Evolutionary conservation across 2,113 vertebrate genomes (phyloP).

Genomic region (Vimba vimba): DNA sequence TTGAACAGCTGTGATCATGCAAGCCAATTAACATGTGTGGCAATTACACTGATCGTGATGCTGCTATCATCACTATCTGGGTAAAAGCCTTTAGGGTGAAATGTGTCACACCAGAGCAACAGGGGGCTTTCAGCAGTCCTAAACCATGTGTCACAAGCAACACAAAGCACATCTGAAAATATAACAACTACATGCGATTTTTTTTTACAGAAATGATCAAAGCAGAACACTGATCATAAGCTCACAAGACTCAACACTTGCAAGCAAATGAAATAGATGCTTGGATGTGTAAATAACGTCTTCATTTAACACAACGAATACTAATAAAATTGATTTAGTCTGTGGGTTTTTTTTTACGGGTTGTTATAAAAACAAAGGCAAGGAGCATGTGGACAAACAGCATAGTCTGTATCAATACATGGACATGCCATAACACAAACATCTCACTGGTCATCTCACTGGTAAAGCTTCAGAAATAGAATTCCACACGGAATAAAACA

Average conservation of each 20-base stretch:
- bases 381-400: background rate
- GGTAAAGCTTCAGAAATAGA: background rate
- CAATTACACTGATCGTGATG: conserved; percentile 6
- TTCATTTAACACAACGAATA: background rate
- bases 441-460: conserved; percentile 8
- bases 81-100: conserved; percentile 20
- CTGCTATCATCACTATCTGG: conserved; percentile 19
- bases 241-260: background rate
- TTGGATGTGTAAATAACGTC: background rate
- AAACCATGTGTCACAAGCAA: conserved; percentile 10
- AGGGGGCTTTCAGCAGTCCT: conserved; percentile 35
- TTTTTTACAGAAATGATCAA: background rate
- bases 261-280: background rate
- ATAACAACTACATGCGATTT: conserved; percentile 22
- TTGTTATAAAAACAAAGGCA: conserved; percentile 14
- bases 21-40: conserved; percentile 38
- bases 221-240: background rate
- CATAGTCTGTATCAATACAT: conserved; percentile 13
- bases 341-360: background rate
- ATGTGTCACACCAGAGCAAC: conserved; percentile 45
- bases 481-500: background rate
- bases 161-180: conserved; percentile 15
- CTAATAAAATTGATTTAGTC: background rate
- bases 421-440: conserved; percentile 18
- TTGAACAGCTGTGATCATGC: conserved; percentile 28